These are phyloP conservation scores for Penaeus chinensis DNA, from an alignment of 1,140 invertebrate species.

Conservation along the genomic window DNA sequence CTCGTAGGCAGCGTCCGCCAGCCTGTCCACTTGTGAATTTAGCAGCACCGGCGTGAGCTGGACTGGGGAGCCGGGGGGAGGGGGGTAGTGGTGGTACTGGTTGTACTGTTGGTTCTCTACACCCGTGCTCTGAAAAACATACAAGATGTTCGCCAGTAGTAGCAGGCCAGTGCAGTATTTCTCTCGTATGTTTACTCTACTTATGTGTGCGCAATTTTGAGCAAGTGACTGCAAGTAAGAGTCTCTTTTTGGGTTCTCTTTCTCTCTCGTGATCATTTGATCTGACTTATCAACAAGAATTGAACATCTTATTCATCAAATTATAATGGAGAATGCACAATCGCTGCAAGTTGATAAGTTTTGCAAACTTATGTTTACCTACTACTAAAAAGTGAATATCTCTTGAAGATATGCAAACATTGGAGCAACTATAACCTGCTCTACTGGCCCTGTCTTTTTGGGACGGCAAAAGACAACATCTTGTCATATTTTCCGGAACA, in stretches of 20 bases:
- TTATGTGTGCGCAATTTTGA: background rate
- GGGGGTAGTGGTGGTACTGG: conserved; percentile 44
- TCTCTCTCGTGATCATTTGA: no score
- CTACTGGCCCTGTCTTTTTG: conserved; percentile 55
- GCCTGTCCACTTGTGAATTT: conserved; percentile 84
- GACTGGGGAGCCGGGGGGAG: conserved; percentile 58
- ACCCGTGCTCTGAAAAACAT: conserved; percentile 60
- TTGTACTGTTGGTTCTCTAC: conserved; percentile 48
- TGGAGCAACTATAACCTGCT: conserved; percentile 40
- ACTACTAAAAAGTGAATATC: conserved; percentile 8
- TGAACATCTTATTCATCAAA: conserved; percentile 3
- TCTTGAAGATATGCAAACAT: background rate
- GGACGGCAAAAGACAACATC: conserved; percentile 53
- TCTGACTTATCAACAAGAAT: background rate
- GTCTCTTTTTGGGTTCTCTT: background rate
- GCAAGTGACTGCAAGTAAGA: background rate
- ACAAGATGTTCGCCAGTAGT: conserved; percentile 62
- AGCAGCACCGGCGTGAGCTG: conserved; percentile 82
- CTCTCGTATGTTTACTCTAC: conserved; percentile 32
- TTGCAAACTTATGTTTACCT: conserved; percentile 16
- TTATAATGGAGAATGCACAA: background rate
- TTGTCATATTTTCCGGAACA: conserved; percentile 55
- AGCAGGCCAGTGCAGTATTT: conserved; percentile 39
- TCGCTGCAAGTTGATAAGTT: conserved; percentile 1
- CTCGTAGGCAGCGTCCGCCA: conserved; percentile 84